Evolutionary conservation across 2,797 vertebrate species (phyloP).

Genomic region (Halcyon badia): DNA sequence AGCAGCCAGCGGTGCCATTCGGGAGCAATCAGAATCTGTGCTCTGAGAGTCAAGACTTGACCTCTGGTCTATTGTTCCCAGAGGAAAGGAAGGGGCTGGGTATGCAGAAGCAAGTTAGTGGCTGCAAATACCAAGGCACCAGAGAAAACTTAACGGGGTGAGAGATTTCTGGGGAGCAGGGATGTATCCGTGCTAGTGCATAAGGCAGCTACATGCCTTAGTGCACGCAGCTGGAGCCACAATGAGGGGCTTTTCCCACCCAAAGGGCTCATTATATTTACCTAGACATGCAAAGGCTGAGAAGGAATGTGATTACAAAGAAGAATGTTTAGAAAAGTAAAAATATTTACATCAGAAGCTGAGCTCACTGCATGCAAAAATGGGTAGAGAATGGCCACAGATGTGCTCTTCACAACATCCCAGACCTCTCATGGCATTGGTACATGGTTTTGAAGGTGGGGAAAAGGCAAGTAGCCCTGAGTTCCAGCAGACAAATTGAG

Average conservation of each 20-base stretch:
- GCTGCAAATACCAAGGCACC: neutral
- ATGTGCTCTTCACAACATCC: neutral
- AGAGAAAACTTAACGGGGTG: rapidly evolving
- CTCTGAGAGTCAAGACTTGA: neutral
- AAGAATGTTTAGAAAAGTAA: neutral
- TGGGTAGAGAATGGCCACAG: neutral
- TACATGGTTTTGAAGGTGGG: neutral
- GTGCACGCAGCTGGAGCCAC: neutral
- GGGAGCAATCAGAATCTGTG: slow-evolving; percentile 13
- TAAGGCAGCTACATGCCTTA: neutral
- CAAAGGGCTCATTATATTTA: neutral
- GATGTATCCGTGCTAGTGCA: neutral
- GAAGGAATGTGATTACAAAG: neutral
- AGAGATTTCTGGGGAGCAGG: neutral
- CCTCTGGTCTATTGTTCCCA: neutral
- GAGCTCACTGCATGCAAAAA: neutral
- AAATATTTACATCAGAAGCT: neutral
- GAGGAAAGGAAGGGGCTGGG: neutral
- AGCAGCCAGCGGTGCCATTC: neutral
- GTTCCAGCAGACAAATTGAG: neutral
- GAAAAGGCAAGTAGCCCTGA: neutral
- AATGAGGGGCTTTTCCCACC: neutral
- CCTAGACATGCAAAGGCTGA: neutral
- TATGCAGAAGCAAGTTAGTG: neutral
- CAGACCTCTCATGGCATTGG: neutral